A percentile compares a stretch with the other conserved stretches of the same genome.
Evolutionary conservation across 2,113 vertebrate species (phyloP).

Genomic region (Murina feae): DNA sequence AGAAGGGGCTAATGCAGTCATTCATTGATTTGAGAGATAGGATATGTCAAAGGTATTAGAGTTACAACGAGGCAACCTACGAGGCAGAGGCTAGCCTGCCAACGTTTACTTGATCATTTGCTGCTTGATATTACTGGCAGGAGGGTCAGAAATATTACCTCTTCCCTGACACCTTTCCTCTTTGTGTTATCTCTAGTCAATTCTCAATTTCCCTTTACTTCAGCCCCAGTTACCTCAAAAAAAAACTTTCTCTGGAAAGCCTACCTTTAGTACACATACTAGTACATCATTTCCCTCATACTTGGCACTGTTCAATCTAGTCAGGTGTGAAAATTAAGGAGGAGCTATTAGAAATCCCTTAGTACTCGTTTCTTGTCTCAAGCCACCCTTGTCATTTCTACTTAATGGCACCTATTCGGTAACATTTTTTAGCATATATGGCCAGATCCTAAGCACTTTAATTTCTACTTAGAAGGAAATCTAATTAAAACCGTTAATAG

Average conservation of each 20-base stretch:
- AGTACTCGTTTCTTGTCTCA: neutral
- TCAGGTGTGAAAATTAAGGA: conserved; percentile 41
- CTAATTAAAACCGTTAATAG: neutral
- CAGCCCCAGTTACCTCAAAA: conserved; percentile 64
- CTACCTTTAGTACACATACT: conserved; percentile 36
- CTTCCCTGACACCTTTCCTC: conserved; percentile 68
- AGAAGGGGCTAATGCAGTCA: conserved; percentile 79
- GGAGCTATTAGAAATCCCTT: neutral
- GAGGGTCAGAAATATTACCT: conserved; percentile 74
- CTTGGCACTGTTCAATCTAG: neutral
- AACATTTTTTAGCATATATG: neutral
- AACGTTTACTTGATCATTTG: conserved; percentile 74
- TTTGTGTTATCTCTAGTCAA: conserved; percentile 69
- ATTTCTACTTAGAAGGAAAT: neutral
- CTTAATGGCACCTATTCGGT: neutral
- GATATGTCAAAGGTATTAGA: conserved; percentile 78
- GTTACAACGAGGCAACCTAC: conserved; percentile 63
- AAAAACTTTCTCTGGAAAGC: conserved; percentile 51
- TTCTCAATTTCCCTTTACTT: conserved; percentile 62
- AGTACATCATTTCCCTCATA: conserved; percentile 18
- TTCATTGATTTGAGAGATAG: conserved; percentile 80
- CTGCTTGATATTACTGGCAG: conserved; percentile 78
- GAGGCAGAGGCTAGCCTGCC: conserved; percentile 59
- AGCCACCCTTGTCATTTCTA: neutral
- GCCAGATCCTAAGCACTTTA: neutral